Evolutionary conservation across 2,888 invertebrate species (phyloP).

Genomic region (Fragum sueziense): DNA sequence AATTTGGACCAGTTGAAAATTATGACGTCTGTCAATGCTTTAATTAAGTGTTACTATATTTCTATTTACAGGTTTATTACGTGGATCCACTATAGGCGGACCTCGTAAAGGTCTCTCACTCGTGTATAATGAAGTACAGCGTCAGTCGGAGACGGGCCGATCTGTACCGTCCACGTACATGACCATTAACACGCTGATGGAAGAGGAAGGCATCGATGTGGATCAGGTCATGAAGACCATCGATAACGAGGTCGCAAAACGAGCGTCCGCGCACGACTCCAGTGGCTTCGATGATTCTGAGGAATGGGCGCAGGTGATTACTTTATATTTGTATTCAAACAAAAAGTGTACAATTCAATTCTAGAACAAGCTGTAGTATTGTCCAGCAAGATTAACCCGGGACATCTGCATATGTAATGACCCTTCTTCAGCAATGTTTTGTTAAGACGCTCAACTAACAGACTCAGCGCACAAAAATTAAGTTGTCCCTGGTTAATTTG

Average conservation of each 20-base stretch:
- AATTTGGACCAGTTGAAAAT: too few species aligned
- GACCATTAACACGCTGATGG: conserved; percentile 73
- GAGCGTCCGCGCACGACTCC: conserved; percentile 37
- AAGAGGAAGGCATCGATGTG: conserved; percentile 65
- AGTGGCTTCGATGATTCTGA: conserved; percentile 88
- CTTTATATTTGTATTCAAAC: too few species aligned
- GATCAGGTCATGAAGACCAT: conserved; percentile 58
- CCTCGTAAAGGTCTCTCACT: conserved; percentile 76
- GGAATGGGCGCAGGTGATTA: conserved; percentile 94
- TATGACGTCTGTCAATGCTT: too few species aligned
- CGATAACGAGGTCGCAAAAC: conserved; percentile 48
- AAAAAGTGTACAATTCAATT: too few species aligned
- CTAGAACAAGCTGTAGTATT: too few species aligned
- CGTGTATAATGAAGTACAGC: conserved; percentile 73
- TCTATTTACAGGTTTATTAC: conserved; percentile 73
- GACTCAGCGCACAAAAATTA: too few species aligned
- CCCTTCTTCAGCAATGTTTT: too few species aligned
- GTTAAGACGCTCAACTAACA: too few species aligned
- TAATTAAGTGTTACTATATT: neutral
- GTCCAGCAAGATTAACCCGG: too few species aligned
- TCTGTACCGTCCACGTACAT: conserved; percentile 66
- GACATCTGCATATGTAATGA: too few species aligned
- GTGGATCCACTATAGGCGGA: conserved; percentile 76
- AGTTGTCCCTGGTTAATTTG: too few species aligned
- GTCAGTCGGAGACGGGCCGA: conserved; percentile 60